A percentile compares a stretch with the other conserved stretches of the same genome.
Evolutionary conservation across 1,140 invertebrate species (phyloP).

Genomic region (Leptonema lineaticorne): DNA sequence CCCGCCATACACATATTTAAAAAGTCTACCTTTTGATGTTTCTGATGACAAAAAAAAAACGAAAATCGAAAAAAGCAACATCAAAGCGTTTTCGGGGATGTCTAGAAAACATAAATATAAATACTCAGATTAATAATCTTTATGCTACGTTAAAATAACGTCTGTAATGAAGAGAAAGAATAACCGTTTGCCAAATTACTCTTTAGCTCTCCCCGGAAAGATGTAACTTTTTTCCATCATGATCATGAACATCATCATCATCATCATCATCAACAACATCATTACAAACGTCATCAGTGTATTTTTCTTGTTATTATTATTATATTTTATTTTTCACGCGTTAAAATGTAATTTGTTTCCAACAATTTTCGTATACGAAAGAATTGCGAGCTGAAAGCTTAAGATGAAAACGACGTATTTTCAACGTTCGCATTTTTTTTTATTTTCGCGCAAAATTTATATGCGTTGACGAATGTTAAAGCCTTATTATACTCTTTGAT

Average conservation of each 20-base stretch:
- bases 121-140: conserved; percentile 11
- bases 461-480: too few species aligned
- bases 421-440: too few species aligned
- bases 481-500: too few species aligned
- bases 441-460: too few species aligned
- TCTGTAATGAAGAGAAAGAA: conserved; percentile 5
- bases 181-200: conserved; percentile 2
- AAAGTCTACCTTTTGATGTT: conserved; percentile 8
- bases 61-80: too few species aligned
- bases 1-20: background rate
- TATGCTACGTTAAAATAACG: background rate
- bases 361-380: background rate
- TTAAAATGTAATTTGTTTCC: background rate
- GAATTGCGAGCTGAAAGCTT: too few species aligned
- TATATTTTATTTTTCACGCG: background rate
- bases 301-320: background rate
- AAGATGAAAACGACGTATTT: too few species aligned
- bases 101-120: background rate
- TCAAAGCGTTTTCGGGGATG: conserved; percentile 1
- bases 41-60: too few species aligned
- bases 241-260: too few species aligned
- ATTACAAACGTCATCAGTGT: too few species aligned
- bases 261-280: too few species aligned
- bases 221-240: too few species aligned
- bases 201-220: background rate